Base-by-base conservation (phyloP, 37 sponge, comb jelly and placozoan species). In the Aplysina aerophoba region DNA sequence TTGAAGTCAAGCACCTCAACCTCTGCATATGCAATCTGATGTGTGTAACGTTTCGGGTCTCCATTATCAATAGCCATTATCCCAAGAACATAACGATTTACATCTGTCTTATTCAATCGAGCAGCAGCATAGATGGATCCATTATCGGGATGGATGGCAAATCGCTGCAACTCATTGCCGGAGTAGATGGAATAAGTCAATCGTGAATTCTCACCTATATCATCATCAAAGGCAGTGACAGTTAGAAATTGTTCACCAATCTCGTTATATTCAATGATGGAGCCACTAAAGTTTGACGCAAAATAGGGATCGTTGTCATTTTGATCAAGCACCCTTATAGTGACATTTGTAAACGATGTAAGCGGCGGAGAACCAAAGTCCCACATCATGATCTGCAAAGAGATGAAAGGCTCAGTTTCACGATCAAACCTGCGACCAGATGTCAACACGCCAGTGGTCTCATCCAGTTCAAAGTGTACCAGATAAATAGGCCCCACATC, bases 1-100 rank as follows among this genome's bases (percentile, higher is more conserved):
- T 96, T 96, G 53, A 91, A 87, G 79, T 96, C 96, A 50, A 89
- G 66, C 2, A 93, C 59, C 0, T 59, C 68, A n/a, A 96, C 74
- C 55, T 25, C 35, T 12, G 93, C 90, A 25, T 59, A 38, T 17
- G 89, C 87, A 21, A 73, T 73, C 64, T 41, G 21, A 40, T 25
- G 78, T 44, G 78, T 36, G 38, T 21, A 40, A 41, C 60, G 25
- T 75, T 19, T 16, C 22, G 64, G 74, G n/a, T 54, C 30, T 14
- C 59, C 86, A 30, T 60, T 21, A 54, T 85, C 86, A 53, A 78
- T 55, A 19, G 59, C 86, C 21, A 85, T 31, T 28, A 85, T 85
- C 16, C 55, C 50, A 8, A 85, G 62, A 78, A 28, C 31, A 37
- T 85, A 85, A 50, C 35, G 27, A 5, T 27, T 28, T 62, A 88